Percentiles rank a stretch among this genome's conserved stretches.
phyloP scores from a whole-genome alignment of 92 coral and sea anemone genomes.

The Bergia puertoricense region DNA sequence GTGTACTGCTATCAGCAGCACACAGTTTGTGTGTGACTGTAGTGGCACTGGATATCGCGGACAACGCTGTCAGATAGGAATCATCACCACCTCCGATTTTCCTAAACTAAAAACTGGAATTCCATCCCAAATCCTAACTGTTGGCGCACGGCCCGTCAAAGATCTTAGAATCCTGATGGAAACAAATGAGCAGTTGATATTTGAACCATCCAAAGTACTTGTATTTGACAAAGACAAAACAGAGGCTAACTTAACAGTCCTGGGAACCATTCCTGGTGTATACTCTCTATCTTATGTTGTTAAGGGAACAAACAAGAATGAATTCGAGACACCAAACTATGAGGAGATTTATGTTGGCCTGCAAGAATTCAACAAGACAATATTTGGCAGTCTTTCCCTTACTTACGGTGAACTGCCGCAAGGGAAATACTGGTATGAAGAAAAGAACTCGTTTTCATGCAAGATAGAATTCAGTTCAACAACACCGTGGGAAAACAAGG shows the following conservation, averaged over 20 bases:
- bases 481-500: conserved; percentile 14
- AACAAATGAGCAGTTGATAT: not conserved
- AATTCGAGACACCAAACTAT: conserved; percentile 35
- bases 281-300: conserved; percentile 4
- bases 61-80: conserved; percentile 47
- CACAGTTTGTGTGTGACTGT: conserved; percentile 49
- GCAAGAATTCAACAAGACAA: not conserved
- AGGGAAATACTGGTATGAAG: conserved; percentile 29
- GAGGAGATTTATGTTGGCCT: conserved; percentile 12
- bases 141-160: conserved; percentile 41
- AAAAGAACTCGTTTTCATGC: not conserved
- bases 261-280: conserved; percentile 36
- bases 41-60: conserved; percentile 60
- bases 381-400: not conserved
- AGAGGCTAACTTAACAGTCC: conserved; percentile 27
- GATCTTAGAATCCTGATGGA: conserved; percentile 4
- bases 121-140: conserved; percentile 35
- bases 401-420: conserved; percentile 35
- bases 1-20: conserved; percentile 40
- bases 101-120: conserved; percentile 33
- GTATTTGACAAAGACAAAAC: not conserved
- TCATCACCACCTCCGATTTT: conserved; percentile 46
- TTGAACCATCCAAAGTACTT: conserved; percentile 31
- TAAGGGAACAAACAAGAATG: conserved; percentile 8
- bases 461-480: conserved; percentile 35